phyloP scores from a whole-genome alignment of 2,113 vertebrate species.

The Tricholaema leucomelas region DNA sequence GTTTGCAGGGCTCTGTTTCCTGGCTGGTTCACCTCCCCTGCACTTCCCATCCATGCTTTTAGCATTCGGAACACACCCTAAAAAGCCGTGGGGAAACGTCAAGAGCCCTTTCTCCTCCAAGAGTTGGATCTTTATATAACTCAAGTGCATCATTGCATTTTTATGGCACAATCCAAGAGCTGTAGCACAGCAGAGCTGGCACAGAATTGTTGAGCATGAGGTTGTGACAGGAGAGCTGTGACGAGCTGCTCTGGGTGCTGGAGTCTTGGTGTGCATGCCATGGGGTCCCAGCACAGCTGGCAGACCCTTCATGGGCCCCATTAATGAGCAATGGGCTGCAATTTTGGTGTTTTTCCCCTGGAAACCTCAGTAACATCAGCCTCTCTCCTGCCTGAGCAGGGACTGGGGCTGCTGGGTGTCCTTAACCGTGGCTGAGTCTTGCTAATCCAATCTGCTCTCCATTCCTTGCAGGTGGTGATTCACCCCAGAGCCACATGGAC shows the following conservation, averaged over 20 bases:
- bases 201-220: background rate
- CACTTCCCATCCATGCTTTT: background rate
- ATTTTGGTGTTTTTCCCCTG: no score
- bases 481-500: fast-evolving
- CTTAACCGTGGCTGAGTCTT: background rate
- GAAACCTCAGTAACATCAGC: fast-evolving
- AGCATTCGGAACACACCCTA: background rate
- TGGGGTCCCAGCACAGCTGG: background rate
- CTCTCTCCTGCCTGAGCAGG: background rate
- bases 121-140: background rate
- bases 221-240: background rate
- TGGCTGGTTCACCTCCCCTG: background rate
- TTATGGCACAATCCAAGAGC: background rate
- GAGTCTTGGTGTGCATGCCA: background rate
- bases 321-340: background rate
- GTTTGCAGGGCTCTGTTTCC: background rate
- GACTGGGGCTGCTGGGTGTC: background rate
- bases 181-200: background rate
- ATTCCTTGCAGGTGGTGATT: background rate
- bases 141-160: conserved; percentile 12
- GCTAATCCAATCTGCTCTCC: background rate
- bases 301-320: background rate
- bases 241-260: background rate
- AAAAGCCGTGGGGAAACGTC: background rate
- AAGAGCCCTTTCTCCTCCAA: background rate